Evolutionary conservation across 1,140 invertebrate species (phyloP).

Genomic region (Forficula auricularia): DNA sequence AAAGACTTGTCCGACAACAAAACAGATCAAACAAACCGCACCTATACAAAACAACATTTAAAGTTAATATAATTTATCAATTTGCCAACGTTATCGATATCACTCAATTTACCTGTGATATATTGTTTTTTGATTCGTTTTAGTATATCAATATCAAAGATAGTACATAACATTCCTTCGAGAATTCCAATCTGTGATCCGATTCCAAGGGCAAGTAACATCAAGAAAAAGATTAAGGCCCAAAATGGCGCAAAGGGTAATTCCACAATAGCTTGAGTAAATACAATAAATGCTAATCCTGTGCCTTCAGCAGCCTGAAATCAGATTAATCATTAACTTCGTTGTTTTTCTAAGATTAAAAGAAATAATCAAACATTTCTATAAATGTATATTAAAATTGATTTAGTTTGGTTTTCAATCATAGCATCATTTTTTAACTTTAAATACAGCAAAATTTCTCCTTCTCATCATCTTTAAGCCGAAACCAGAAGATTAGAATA

Average conservation of each 20-base stretch:
- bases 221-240: constrained; percentile 84
- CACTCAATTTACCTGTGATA: constrained; percentile 46
- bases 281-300: constrained; percentile 78
- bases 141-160: constrained; percentile 82
- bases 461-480: no score
- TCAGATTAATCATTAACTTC: constrained; percentile 10
- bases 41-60: constrained; percentile 34
- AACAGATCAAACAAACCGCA: constrained; percentile 63
- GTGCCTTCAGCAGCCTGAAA: constrained; percentile 78
- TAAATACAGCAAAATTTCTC: no score
- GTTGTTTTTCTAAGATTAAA: constrained; percentile 4
- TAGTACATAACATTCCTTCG: constrained; percentile 81
- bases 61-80: no score
- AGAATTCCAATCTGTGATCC: constrained; percentile 84
- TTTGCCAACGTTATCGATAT: no score
- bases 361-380: neutral
- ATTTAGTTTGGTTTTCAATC: no score
- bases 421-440: no score
- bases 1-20: constrained; percentile 74
- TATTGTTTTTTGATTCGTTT: constrained; percentile 72
- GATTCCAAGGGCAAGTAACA: constrained; percentile 73
- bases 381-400: no score
- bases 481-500: no score
- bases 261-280: constrained; percentile 80
- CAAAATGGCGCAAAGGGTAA: constrained; percentile 78